phyloP scores from a whole-genome alignment of 2,888 invertebrate species.

The Heliconius cydno region DNA sequence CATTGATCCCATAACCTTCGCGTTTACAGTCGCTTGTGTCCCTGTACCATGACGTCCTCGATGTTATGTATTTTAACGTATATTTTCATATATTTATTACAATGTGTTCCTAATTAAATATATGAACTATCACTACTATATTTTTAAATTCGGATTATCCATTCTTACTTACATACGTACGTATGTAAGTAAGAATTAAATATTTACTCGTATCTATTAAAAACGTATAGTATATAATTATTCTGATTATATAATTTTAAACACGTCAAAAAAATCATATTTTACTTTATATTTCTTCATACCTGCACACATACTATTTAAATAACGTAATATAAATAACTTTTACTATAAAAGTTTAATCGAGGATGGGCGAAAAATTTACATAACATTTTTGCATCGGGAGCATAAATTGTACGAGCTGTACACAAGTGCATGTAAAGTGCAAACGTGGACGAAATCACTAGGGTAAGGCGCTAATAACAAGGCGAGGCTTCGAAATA shows the following conservation, averaged over 20 bases:
- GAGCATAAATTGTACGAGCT: slow-evolving; percentile 2
- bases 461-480: slow-evolving; percentile 4
- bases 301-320: neutral
- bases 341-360: slow-evolving; percentile 11
- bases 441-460: slow-evolving; percentile 6
- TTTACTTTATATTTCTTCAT: neutral
- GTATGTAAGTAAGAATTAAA: no score
- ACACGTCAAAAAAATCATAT: neutral
- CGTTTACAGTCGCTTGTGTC: no score
- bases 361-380: slow-evolving; percentile 3
- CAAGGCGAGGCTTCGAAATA: neutral
- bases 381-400: neutral
- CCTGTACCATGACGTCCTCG: no score
- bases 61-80: no score
- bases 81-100: no score
- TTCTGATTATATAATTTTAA: neutral
- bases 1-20: no score
- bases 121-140: no score
- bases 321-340: slow-evolving; percentile 3
- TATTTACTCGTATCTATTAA: no score
- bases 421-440: neutral
- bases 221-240: neutral
- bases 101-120: no score
- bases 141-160: no score
- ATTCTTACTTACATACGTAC: no score